Evolutionary conservation across 2,113 vertebrate species (phyloP).

Genomic region (Phylloscopus whistleri): DNA sequence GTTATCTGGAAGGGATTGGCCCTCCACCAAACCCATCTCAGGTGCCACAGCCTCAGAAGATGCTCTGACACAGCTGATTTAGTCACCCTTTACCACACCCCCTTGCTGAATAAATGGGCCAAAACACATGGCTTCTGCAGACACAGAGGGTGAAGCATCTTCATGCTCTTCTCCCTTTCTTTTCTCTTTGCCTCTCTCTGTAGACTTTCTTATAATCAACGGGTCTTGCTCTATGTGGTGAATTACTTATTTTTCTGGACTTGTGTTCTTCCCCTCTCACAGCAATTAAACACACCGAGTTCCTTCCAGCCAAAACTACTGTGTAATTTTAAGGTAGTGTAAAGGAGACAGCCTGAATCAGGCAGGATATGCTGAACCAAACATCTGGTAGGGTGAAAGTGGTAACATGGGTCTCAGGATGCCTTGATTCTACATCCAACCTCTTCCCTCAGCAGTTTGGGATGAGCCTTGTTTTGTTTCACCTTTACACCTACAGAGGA

Average conservation of each 20-base stretch:
- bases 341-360: background rate
- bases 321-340: background rate
- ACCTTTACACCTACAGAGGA: background rate
- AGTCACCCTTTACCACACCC: background rate
- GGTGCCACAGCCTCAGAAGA: background rate
- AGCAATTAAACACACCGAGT: background rate
- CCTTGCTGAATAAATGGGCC: background rate
- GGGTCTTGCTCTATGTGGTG: accelerated
- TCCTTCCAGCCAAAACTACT: background rate
- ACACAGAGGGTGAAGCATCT: background rate
- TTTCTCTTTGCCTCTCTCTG: background rate
- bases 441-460: background rate
- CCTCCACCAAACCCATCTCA: background rate
- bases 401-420: accelerated
- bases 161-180: background rate
- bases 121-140: background rate
- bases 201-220: accelerated
- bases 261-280: background rate
- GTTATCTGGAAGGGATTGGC: background rate
- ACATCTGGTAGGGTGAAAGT: background rate
- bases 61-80: background rate
- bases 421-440: background rate
- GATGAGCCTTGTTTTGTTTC: background rate
- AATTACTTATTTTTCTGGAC: background rate
- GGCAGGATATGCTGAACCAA: accelerated